Percentiles rank a stretch among this genome's conserved stretches.
Conservation (phyloP, 2,113 vertebrate species). For the Chaetorhynchus papuensis region DNA sequence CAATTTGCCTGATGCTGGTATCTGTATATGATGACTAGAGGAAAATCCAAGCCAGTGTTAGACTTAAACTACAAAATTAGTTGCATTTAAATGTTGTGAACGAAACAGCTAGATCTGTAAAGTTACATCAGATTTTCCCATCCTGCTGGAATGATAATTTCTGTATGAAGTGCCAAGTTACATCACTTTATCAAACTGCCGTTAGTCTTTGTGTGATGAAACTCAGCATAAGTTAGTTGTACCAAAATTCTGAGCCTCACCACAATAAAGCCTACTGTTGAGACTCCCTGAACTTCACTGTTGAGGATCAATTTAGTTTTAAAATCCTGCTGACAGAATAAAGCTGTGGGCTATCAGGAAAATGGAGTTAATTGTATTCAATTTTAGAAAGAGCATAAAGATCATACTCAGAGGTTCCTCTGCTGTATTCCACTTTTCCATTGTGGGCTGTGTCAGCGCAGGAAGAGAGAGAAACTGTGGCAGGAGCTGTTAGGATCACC, state of each 20-base stretch:
- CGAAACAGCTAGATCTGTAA: neutral
- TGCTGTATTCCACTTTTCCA: neutral
- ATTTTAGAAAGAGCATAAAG: neutral
- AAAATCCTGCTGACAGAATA: neutral
- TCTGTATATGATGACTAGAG: neutral
- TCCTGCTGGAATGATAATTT: neutral
- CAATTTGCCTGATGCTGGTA: neutral
- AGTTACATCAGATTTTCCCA: neutral
- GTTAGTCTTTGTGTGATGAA: neutral
- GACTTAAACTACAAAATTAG: neutral
- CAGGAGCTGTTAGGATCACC: neutral
- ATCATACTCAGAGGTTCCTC: neutral
- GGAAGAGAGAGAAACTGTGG: neutral
- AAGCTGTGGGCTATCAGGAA: neutral
- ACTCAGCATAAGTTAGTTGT: neutral
- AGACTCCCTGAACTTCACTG: neutral
- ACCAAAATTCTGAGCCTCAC: neutral
- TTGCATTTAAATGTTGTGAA: neutral
- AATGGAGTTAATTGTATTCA: neutral
- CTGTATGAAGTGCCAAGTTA: neutral
- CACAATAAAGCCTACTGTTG: neutral
- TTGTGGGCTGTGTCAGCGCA: neutral
- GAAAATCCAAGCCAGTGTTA: neutral
- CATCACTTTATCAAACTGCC: neutral
- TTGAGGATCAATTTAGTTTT: neutral